Evolutionary conservation across 2,797 vertebrate genomes (phyloP), one percentile per base, ranked within the genome.

Genomic region (Aratinga solstitialis): DNA sequence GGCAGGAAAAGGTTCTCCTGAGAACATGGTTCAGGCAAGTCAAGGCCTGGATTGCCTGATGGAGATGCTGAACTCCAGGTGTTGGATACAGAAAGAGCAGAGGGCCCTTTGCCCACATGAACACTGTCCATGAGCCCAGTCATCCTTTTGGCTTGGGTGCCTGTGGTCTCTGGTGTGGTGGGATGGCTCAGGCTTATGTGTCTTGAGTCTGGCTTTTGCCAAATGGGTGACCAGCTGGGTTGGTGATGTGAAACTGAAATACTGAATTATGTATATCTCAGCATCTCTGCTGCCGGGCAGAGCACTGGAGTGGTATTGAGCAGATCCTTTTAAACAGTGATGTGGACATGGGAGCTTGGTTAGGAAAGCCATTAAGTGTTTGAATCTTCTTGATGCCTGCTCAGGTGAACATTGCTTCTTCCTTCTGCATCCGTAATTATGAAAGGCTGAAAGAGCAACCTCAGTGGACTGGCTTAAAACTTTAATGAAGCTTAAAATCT

Each of bases 321-420:
- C 84, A 88, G 27, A 29, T 65, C 38, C 88, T 97, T 96, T 94
- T 85, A 97, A 96, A 93, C 36, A 61, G 89, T 4, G 16, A 40
- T 58, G 36, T 14, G 95, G 97, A 95, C 88, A 90, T 53, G 87
- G 76, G 96, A 95, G 97, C 97, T 97, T 96, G 96, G 96, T 95
- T 96, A 95, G 96, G 91, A 90, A 94, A 94, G 96, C 97, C 97
- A 98, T 98, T 98, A 98, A 95, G 97, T 82, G 95, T 92, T 86
- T 84, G 93, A 93, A 73, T 80, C 75, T 90, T 80, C 95, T 97
- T 93, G 88, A 66, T 96, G 85, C 36, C 92, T 92, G 78, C 89
- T 79, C 83, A 89, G 90, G 96, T 94, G 94, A 88, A 62, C 20
- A 67, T 72, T 90, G 59, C 71, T 94, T 84, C 79, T 86, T 96